Percentiles rank a stretch among this genome's conserved stretches.
Conservation (phyloP, 2,888 invertebrate genomes). For the Cheiracanthium punctorium region DNA sequence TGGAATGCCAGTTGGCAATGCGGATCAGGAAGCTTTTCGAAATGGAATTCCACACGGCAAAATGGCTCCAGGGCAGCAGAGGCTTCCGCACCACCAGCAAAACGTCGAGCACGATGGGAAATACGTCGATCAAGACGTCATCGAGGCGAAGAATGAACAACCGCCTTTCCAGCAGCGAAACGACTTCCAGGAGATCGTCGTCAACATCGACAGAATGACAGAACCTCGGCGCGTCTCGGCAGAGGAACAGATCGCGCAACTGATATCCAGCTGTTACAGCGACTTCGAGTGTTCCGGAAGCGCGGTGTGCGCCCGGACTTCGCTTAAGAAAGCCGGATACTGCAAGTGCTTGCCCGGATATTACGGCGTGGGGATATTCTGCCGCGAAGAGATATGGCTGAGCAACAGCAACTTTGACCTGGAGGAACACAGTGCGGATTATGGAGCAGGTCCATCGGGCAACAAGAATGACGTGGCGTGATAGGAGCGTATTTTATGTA, state of each 20-base stretch:
- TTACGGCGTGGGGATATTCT: not conserved
- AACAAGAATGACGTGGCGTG: too few relatives aligned
- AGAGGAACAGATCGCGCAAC: not conserved
- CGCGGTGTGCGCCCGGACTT: not conserved
- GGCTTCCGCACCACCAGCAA: too few relatives aligned
- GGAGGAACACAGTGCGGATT: not conserved
- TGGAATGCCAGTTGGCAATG: too few relatives aligned
- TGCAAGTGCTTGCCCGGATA: not conserved
- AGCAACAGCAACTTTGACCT: not conserved
- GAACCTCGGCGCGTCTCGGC: not conserved
- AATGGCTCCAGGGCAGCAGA: too few relatives aligned
- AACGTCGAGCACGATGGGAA: too few relatives aligned
- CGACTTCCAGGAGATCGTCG: not conserved
- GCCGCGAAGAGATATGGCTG: not conserved
- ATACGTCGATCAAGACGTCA: too few relatives aligned
- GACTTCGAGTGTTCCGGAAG: not conserved
- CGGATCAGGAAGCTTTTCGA: too few relatives aligned
- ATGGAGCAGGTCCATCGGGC: constrained; percentile 36
- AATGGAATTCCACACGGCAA: too few relatives aligned
- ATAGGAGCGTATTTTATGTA: too few relatives aligned
- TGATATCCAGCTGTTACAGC: not conserved
- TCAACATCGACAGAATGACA: not conserved
- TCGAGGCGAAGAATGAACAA: too few relatives aligned
- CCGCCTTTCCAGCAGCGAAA: not conserved
- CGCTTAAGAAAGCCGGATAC: not conserved